A percentile compares a stretch with the other conserved stretches of the same genome.
phyloP scores from a whole-genome alignment of 2,888 invertebrate genomes.

The Blastobasis lacticolella region DNA sequence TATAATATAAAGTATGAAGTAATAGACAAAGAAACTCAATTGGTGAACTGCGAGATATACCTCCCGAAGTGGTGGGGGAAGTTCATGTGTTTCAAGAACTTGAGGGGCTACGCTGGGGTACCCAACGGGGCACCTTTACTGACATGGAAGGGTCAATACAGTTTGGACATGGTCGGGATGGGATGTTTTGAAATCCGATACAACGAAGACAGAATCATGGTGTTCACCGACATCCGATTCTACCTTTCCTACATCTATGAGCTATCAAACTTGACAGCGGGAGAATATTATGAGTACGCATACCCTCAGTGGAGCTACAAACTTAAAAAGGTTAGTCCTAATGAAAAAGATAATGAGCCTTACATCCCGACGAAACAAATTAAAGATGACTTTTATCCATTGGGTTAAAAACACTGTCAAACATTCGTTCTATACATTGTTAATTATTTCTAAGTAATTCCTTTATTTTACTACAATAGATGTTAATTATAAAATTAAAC shows the following conservation, averaged over 20 bases:
- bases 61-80: conserved; percentile 29
- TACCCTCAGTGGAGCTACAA: conserved; percentile 35
- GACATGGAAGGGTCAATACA: neutral
- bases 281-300: conserved; percentile 46
- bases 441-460: no score
- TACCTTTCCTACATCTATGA: conserved; percentile 25
- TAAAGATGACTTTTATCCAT: no score
- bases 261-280: conserved; percentile 18
- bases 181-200: conserved; percentile 49
- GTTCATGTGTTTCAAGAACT: conserved; percentile 25
- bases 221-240: conserved; percentile 45
- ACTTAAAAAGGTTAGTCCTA: no score
- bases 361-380: no score
- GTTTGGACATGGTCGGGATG: conserved; percentile 20
- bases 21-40: neutral
- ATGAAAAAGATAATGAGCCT: no score
- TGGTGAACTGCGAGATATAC: conserved; percentile 24
- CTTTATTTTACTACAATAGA: neutral
- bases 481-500: conserved; percentile 4
- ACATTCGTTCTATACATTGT: no score
- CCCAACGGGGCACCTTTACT: conserved; percentile 38
- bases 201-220: conserved; percentile 39
- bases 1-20: conserved; percentile 17
- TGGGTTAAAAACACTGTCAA: no score
- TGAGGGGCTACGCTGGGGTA: conserved; percentile 20